A percentile compares a stretch with the other conserved stretches of the same genome.
Conservation (phyloP, 2,113 vertebrate species). For the Mus spicilegus region DNA sequence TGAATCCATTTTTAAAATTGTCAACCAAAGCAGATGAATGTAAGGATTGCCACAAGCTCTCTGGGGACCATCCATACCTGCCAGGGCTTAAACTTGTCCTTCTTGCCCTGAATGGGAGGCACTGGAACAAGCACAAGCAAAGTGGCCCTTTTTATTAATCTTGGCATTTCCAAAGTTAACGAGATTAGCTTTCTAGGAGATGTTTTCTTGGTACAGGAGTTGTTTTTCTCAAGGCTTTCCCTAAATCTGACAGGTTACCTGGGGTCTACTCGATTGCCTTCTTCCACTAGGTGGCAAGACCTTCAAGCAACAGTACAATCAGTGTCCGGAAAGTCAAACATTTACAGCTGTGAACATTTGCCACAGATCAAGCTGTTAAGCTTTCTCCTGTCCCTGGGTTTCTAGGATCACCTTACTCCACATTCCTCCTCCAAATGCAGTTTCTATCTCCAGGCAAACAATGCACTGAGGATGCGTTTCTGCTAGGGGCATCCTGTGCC, state of each 20-base stretch:
- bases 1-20: slow-evolving; percentile 67
- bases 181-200: background rate
- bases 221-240: slow-evolving; percentile 22
- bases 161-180: background rate
- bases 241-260: background rate
- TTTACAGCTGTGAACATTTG: slow-evolving; percentile 30
- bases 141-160: background rate
- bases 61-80: slow-evolving; percentile 34
- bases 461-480: slow-evolving; percentile 58
- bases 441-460: slow-evolving; percentile 63
- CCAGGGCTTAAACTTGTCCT: slow-evolving; percentile 15
- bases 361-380: slow-evolving; percentile 52
- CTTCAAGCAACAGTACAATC: slow-evolving; percentile 56
- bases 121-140: slow-evolving; percentile 19
- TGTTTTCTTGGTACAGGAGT: background rate
- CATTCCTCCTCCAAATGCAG: background rate
- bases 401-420: background rate
- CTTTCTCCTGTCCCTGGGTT: slow-evolving; percentile 5
- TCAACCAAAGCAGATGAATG: slow-evolving; percentile 37
- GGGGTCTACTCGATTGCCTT: background rate
- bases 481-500: background rate
- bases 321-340: slow-evolving; percentile 44
- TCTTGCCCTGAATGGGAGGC: background rate
- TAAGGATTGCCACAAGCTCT: background rate
- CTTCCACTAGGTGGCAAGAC: slow-evolving; percentile 82